phyloP scores from a whole-genome alignment of 1,140 invertebrate species.

The Tetraneura akinire region DNA sequence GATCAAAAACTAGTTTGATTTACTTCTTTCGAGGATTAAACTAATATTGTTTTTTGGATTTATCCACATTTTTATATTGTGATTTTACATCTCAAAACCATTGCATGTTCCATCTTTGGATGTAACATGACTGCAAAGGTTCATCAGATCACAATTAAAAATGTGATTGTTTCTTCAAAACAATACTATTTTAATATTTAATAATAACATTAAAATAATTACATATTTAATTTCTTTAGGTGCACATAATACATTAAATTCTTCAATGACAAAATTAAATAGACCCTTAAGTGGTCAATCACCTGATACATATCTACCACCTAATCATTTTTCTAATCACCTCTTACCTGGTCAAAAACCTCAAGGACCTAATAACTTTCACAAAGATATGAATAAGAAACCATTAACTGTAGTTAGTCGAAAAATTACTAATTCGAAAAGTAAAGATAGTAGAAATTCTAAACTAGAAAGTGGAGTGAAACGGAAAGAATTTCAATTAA shows the following conservation, averaged over 20 bases:
- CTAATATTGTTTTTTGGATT: no score
- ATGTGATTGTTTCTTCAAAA: no score
- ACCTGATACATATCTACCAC: conserved; percentile 42
- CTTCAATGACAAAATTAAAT: conserved; percentile 44
- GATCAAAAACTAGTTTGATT: no score
- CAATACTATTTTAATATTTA: no score
- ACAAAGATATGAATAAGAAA: conserved; percentile 48
- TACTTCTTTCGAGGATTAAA: no score
- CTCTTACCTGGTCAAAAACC: conserved; percentile 33
- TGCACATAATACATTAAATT: conserved; percentile 36
- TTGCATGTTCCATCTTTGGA: no score
- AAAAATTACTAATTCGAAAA: conserved; percentile 47
- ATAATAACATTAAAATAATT: neutral
- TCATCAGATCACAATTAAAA: no score
- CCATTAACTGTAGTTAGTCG: conserved; percentile 40
- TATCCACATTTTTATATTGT: no score
- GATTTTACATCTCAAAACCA: no score
- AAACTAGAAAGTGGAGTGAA: conserved; percentile 47
- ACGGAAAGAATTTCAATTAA: conserved; percentile 50
- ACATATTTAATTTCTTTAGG: conserved; percentile 28
- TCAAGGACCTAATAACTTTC: conserved; percentile 32
- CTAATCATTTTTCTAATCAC: conserved; percentile 41
- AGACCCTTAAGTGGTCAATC: conserved; percentile 35
- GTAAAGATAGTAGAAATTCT: conserved; percentile 50
- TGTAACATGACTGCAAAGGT: no score